These are phyloP conservation scores for Nesogale talazaci DNA, from an alignment of 2,113 vertebrate genomes.

Conservation along the genomic window DNA sequence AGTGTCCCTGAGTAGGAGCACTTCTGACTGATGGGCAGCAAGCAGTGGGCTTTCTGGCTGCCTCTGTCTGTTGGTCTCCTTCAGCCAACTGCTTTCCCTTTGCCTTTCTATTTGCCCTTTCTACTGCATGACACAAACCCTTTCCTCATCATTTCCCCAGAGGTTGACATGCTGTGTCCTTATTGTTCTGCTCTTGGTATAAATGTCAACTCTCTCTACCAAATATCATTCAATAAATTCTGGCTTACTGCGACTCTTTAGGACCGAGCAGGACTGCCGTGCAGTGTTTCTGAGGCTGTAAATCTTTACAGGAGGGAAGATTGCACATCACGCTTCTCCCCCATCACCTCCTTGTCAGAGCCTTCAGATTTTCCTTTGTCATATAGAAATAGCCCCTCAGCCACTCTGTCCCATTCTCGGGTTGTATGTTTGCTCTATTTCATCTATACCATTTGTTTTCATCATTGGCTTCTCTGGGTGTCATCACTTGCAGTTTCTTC, in stretches of 20 bases:
- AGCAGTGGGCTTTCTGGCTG: not conserved
- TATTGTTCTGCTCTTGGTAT: not conserved
- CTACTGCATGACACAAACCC: rapidly evolving
- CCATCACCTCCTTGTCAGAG: not conserved
- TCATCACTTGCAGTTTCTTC: not conserved
- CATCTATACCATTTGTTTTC: not conserved
- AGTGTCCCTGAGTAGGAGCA: not conserved
- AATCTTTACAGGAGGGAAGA: too few species aligned
- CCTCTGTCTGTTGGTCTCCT: not conserved
- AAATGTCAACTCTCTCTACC: not conserved
- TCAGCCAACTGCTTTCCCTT: not conserved
- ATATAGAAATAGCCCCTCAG: not conserved
- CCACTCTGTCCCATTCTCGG: not conserved
- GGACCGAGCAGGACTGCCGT: too few species aligned
- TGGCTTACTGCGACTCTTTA: too few species aligned
- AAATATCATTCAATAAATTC: too few species aligned
- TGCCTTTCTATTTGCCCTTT: not conserved
- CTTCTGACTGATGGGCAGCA: not conserved
- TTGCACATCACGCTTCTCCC: too few species aligned
- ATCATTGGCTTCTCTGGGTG: not conserved
- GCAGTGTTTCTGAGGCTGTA: too few species aligned
- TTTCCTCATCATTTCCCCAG: not conserved
- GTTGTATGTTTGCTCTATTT: not conserved
- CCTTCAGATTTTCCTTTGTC: not conserved
- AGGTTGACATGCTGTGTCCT: not conserved